Percentiles rank a stretch among this genome's conserved stretches.
Evolutionary conservation across 2,888 invertebrate species (phyloP).

Genomic region (Willowsia nigromaculata): DNA sequence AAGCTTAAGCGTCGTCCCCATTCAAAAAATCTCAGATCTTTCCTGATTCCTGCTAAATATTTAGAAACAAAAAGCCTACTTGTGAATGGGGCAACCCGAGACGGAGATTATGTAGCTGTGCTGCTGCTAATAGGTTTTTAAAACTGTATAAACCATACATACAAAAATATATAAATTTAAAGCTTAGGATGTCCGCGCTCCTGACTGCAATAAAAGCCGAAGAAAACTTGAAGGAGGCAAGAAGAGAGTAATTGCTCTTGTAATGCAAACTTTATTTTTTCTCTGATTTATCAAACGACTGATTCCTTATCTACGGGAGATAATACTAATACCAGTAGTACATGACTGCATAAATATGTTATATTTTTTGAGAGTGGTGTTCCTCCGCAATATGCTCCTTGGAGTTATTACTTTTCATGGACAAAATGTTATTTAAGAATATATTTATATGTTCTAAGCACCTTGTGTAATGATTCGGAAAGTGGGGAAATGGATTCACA

Average conservation of each 20-base stretch:
- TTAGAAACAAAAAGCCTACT: too few relatives aligned
- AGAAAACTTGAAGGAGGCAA: background rate
- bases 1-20: background rate
- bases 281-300: background rate
- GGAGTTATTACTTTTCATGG: slow-evolving; percentile 16
- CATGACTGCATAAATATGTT: background rate
- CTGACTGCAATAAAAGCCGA: background rate
- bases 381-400: background rate
- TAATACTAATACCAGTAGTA: background rate
- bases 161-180: background rate
- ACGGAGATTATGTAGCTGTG: background rate
- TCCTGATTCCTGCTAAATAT: too few relatives aligned
- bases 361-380: background rate
- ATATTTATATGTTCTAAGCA: slow-evolving; percentile 28
- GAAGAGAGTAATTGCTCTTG: slow-evolving; percentile 5
- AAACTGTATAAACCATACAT: background rate
- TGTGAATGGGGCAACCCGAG: too few relatives aligned
- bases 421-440: slow-evolving; percentile 21
- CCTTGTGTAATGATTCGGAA: slow-evolving; percentile 69
- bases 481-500: slow-evolving; percentile 67
- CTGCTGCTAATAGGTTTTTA: background rate
- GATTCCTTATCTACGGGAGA: background rate
- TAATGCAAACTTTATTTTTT: slow-evolving; percentile 4
- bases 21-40: background rate
- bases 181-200: background rate